Conservation (phyloP, 2,888 invertebrate genomes). For the Torymus tubicola region DNA sequence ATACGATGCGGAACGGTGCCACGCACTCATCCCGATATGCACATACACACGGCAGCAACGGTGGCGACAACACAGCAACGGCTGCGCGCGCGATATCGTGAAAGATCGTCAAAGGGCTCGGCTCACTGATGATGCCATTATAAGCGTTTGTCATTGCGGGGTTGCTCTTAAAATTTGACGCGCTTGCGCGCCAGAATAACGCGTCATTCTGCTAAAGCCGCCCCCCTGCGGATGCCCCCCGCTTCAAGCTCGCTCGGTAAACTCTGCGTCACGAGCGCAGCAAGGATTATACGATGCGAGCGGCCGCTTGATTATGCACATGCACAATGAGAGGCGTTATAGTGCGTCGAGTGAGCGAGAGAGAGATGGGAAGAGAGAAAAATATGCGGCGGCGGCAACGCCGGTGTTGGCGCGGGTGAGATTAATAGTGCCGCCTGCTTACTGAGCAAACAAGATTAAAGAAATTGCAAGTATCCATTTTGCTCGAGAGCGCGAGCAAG, state of each 20-base stretch:
- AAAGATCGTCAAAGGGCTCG: conserved; percentile 31
- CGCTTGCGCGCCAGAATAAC: not conserved
- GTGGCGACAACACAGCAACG: not conserved
- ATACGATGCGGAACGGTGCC: too few relatives aligned
- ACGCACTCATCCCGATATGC: too few relatives aligned
- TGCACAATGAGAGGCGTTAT: conserved; percentile 40
- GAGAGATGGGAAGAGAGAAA: not conserved
- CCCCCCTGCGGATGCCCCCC: not conserved
- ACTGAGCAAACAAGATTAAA: conserved; percentile 48
- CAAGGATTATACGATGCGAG: conserved; percentile 11
- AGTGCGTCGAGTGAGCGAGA: conserved; percentile 19
- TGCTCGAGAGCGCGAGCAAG: not conserved
- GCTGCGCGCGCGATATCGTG: not conserved
- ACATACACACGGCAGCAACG: too few relatives aligned
- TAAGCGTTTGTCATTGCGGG: not conserved
- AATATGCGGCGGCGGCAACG: not conserved
- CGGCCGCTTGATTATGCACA: conserved; percentile 54
- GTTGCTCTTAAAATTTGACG: not conserved
- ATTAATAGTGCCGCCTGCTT: conserved; percentile 27
- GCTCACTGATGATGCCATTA: conserved; percentile 8
- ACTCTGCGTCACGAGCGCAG: conserved; percentile 25
- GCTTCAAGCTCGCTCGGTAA: not conserved
- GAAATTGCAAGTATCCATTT: conserved; percentile 49
- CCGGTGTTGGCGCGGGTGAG: not conserved
- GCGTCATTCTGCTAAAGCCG: too few relatives aligned